Conservation (phyloP, 2,888 invertebrate genomes). For the Campoletis raptor region DNA sequence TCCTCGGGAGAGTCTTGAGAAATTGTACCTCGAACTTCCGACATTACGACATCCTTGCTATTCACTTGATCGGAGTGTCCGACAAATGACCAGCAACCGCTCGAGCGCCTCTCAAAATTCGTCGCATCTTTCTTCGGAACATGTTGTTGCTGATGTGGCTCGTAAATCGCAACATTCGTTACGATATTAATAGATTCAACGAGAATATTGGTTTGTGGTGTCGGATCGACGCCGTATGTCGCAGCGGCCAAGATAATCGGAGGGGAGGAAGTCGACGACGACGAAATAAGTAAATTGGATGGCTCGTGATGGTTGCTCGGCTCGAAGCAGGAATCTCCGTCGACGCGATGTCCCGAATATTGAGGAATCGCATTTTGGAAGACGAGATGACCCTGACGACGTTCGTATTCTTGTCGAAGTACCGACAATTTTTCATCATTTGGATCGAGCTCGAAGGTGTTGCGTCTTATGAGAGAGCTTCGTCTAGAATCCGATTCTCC, state of each 20-base stretch:
- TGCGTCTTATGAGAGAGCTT: slow-evolving; percentile 81
- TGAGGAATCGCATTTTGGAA: slow-evolving; percentile 88
- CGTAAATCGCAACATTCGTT: neutral
- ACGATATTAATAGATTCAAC: neutral
- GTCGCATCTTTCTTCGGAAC: slow-evolving; percentile 26
- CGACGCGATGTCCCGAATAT: slow-evolving; percentile 87
- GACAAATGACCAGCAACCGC: slow-evolving; percentile 25
- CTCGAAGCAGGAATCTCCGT: slow-evolving; percentile 79
- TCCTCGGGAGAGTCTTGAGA: slow-evolving; percentile 48
- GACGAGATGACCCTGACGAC: slow-evolving; percentile 87
- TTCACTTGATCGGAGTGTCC: slow-evolving; percentile 33
- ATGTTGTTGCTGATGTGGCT: neutral
- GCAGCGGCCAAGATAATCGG: neutral
- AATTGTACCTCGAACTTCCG: neutral
- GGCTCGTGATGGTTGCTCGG: slow-evolving; percentile 41
- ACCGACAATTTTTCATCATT: slow-evolving; percentile 83
- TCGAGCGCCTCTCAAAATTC: slow-evolving; percentile 5
- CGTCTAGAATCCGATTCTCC: slow-evolving; percentile 6
- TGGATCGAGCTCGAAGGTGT: slow-evolving; percentile 85
- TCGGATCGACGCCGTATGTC: neutral
- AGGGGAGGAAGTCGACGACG: neutral
- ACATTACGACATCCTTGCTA: neutral
- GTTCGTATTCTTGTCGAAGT: slow-evolving; percentile 86
- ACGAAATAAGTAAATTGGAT: slow-evolving; percentile 23
- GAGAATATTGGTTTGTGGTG: neutral